Percentiles rank a stretch among this genome's conserved stretches.
Evolutionary conservation across 2,113 vertebrate genomes (phyloP).

Genomic region (Osmerus mordax): DNA sequence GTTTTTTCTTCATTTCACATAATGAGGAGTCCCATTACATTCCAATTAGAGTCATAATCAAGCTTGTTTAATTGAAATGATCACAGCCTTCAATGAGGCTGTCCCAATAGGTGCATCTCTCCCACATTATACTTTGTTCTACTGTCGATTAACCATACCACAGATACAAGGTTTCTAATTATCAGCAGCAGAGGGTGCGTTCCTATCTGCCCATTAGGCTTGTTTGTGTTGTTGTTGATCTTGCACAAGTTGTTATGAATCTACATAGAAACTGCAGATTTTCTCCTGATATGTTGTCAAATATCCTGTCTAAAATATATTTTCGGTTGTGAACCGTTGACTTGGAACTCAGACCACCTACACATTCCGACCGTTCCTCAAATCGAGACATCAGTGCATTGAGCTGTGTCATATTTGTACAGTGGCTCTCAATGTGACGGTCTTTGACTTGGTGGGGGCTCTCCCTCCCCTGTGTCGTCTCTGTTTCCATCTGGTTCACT

Average conservation of each 20-base stretch:
- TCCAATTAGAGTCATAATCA: constrained; percentile 47
- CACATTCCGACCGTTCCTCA: too few relatives aligned
- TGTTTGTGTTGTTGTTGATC: constrained; percentile 13
- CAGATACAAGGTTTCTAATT: constrained; percentile 21
- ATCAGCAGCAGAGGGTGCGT: constrained; percentile 26
- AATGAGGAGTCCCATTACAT: constrained; percentile 49
- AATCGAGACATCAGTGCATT: too few relatives aligned
- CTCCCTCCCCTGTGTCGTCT: too few relatives aligned
- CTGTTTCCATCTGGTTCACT: too few relatives aligned
- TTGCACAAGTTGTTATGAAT: background rate
- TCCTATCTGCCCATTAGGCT: constrained; percentile 15
- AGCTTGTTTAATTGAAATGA: constrained; percentile 58
- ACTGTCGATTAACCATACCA: constrained; percentile 43
- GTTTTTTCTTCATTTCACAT: constrained; percentile 31
- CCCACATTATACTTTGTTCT: constrained; percentile 38
- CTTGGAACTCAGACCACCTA: too few relatives aligned
- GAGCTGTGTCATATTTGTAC: too few relatives aligned
- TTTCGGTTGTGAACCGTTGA: background rate
- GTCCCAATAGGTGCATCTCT: constrained; percentile 40
- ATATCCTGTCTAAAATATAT: background rate
- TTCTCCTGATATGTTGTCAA: constrained; percentile 17
- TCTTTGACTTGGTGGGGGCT: too few relatives aligned
- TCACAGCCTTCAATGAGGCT: constrained; percentile 45
- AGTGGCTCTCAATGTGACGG: too few relatives aligned
- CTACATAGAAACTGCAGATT: background rate